Percentiles rank a stretch among this genome's conserved stretches.
phyloP scores from a whole-genome alignment of 2,113 vertebrate genomes.

The Chloebia gouldiae region DNA sequence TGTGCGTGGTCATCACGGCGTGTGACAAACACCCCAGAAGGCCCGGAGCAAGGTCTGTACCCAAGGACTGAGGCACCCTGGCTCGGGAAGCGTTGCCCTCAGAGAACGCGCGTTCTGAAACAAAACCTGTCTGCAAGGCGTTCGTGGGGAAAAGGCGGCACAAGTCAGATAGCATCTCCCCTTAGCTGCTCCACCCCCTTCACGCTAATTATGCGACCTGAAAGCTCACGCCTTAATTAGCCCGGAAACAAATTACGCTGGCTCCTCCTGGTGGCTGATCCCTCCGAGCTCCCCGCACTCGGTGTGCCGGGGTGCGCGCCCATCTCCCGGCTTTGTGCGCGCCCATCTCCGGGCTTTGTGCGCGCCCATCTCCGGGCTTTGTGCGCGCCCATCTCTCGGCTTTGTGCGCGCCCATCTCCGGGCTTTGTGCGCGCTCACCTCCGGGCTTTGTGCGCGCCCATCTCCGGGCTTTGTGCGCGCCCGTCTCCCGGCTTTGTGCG shows the following conservation, averaged over 20 bases:
- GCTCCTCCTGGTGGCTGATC: constrained; percentile 37
- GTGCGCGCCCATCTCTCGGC: too few species aligned
- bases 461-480: too few species aligned
- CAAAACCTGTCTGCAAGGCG: not conserved
- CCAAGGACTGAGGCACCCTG: not conserved
- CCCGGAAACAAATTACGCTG: not conserved
- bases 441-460: too few species aligned
- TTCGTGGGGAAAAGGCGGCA: not conserved
- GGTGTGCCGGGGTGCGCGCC: rapidly evolving
- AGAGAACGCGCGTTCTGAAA: not conserved
- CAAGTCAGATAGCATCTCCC: not conserved
- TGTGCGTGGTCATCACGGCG: not conserved
- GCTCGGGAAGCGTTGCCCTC: not conserved
- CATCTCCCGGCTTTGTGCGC: rapidly evolving
- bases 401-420: too few species aligned
- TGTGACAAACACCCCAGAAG: not conserved
- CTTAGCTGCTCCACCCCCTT: not conserved
- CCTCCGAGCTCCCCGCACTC: rapidly evolving
- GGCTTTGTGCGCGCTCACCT: too few species aligned
- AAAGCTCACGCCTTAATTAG: not conserved
- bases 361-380: too few species aligned
- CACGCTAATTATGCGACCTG: not conserved
- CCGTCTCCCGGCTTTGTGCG: too few species aligned
- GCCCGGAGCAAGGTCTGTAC: not conserved
- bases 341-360: not conserved